Conservation (phyloP, 2,888 invertebrate species). For the Zaprionus obscuricornis region DNA sequence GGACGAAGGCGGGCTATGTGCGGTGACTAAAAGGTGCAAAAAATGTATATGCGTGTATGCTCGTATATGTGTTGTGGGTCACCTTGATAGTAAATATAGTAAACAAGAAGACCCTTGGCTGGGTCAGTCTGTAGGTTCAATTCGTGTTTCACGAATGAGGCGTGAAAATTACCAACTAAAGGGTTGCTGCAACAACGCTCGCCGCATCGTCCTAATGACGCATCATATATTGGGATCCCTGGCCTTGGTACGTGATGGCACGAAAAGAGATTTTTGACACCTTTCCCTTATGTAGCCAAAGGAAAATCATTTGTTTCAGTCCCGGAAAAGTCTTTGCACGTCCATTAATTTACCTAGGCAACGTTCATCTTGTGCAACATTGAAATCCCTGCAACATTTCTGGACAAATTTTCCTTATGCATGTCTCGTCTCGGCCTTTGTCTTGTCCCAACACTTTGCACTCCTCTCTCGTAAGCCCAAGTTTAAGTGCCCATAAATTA, state of each 20-base stretch:
- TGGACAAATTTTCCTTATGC: slow-evolving; percentile 33
- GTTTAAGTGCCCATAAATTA: slow-evolving; percentile 68
- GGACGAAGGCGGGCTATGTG: not conserved
- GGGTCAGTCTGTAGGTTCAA: slow-evolving; percentile 51
- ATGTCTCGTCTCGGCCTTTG: slow-evolving; percentile 31
- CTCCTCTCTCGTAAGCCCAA: slow-evolving; percentile 30
- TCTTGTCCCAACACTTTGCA: slow-evolving; percentile 3
- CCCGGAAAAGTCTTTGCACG: slow-evolving; percentile 14
- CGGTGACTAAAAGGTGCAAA: slow-evolving; percentile 32
- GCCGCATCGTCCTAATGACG: slow-evolving; percentile 37
- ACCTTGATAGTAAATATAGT: slow-evolving; percentile 51
- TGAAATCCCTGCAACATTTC: slow-evolving; percentile 39
- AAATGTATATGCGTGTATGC: slow-evolving; percentile 33
- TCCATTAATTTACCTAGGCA: slow-evolving; percentile 38
- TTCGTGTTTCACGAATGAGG: slow-evolving; percentile 42
- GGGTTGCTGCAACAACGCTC: slow-evolving; percentile 30
- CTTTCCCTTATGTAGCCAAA: slow-evolving; percentile 22
- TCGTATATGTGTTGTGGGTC: slow-evolving; percentile 31
- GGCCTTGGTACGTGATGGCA: slow-evolving; percentile 34
- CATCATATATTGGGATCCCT: slow-evolving; percentile 34
- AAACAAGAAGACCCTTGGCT: slow-evolving; percentile 13
- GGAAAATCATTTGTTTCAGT: slow-evolving; percentile 49
- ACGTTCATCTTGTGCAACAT: slow-evolving; percentile 29
- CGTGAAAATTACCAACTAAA: slow-evolving; percentile 73
- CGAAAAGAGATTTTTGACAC: slow-evolving; percentile 31